These are phyloP conservation scores for Volucella inanis DNA, from an alignment of 2,888 invertebrate genomes.

Conservation along the genomic window DNA sequence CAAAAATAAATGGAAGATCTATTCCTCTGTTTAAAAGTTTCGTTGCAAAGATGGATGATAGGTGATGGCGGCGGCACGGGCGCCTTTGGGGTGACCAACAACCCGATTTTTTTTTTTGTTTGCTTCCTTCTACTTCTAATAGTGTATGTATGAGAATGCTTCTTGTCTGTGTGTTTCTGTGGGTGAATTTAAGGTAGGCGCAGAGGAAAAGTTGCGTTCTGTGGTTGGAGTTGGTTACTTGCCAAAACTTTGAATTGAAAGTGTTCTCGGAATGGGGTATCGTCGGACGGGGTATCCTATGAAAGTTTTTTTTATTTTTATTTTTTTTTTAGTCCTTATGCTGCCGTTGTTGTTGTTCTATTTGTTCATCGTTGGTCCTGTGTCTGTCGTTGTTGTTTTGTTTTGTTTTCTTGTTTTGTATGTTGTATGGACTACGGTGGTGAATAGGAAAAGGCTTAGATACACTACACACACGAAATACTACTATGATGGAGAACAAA, in stretches of 20 bases:
- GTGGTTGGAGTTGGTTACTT: slow-evolving; percentile 74
- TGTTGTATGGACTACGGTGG: slow-evolving; percentile 43
- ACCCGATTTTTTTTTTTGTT: slow-evolving; percentile 39
- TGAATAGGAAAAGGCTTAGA: slow-evolving; percentile 73
- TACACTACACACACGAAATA: slow-evolving; percentile 64
- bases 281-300: slow-evolving; percentile 47
- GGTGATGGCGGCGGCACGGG: slow-evolving; percentile 57
- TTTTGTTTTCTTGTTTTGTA: slow-evolving; percentile 32
- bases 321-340: slow-evolving; percentile 27
- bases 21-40: slow-evolving; percentile 74
- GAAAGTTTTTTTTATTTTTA: slow-evolving; percentile 69
- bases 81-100: slow-evolving; percentile 70
- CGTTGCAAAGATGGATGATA: slow-evolving; percentile 68
- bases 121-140: background rate
- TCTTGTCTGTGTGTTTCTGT: slow-evolving; percentile 21
- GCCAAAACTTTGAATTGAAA: slow-evolving; percentile 75
- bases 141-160: slow-evolving; percentile 40
- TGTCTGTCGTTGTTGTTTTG: slow-evolving; percentile 48
- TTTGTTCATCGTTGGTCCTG: slow-evolving; percentile 16
- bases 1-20: slow-evolving; percentile 75
- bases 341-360: slow-evolving; percentile 18
- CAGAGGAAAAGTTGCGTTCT: slow-evolving; percentile 57
- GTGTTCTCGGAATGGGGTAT: slow-evolving; percentile 59
- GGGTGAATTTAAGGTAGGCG: slow-evolving; percentile 67
- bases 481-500: slow-evolving; percentile 56